Conservation (phyloP, 2,888 invertebrate genomes). For the Andrena chrysosceles region DNA sequence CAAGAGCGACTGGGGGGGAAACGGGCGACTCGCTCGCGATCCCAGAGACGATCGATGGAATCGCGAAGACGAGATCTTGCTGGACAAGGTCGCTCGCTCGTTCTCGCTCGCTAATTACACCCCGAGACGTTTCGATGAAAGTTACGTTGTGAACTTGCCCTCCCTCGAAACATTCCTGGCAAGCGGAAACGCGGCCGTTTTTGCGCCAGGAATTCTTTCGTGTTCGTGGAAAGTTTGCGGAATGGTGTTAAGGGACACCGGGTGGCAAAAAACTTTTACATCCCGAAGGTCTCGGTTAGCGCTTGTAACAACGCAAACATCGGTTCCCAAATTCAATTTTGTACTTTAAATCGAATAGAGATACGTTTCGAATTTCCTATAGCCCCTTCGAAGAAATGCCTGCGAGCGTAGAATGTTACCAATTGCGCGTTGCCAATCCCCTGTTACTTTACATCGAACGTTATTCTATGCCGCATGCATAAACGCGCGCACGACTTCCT, state of each 20-base stretch:
- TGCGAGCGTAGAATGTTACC: background rate
- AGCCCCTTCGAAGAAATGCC: background rate
- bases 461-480: constrained; percentile 27
- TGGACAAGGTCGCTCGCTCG: constrained; percentile 42
- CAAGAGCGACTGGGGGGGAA: constrained; percentile 1
- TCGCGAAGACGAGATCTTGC: constrained; percentile 36
- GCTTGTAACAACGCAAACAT: no score
- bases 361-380: background rate
- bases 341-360: no score
- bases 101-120: constrained; percentile 37
- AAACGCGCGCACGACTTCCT: constrained; percentile 13
- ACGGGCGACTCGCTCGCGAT: background rate
- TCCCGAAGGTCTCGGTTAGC: background rate
- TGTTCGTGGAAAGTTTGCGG: constrained; percentile 6
- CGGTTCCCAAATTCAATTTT: no score
- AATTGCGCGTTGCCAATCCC: background rate
- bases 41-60: constrained; percentile 39
- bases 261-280: background rate
- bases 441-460: background rate
- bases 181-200: constrained; percentile 18
- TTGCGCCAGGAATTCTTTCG: constrained; percentile 17
- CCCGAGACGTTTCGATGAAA: constrained; percentile 32
- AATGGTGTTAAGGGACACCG: background rate
- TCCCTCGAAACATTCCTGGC: background rate
- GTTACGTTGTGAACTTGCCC: constrained; percentile 24